phyloP scores from a whole-genome alignment of 1,140 invertebrate species.

The Scylla paramamosain region DNA sequence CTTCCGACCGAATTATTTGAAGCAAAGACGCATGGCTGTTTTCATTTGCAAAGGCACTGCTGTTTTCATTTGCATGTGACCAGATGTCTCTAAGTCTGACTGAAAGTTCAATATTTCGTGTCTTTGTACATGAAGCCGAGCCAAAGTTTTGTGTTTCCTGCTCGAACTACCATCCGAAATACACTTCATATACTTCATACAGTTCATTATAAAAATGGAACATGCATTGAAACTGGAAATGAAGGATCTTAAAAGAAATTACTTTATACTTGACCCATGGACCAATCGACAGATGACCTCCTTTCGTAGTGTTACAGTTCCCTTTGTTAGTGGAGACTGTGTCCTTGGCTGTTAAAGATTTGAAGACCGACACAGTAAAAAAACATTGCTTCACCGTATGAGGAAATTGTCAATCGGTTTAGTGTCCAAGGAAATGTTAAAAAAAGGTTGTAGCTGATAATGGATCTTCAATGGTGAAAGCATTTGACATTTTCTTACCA shows the following conservation, averaged over 20 bases:
- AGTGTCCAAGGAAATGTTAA: slow-evolving; percentile 49
- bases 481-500: slow-evolving; percentile 61
- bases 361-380: too few relatives aligned
- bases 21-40: slow-evolving; percentile 46
- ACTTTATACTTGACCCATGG: slow-evolving; percentile 49
- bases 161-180: slow-evolving; percentile 50
- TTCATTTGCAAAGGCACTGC: slow-evolving; percentile 59
- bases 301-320: slow-evolving; percentile 60
- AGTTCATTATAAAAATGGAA: slow-evolving; percentile 54
- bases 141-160: slow-evolving; percentile 49
- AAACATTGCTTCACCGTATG: slow-evolving; percentile 32
- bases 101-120: slow-evolving; percentile 55
- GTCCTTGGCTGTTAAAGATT: too few relatives aligned
- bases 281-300: slow-evolving; percentile 50
- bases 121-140: slow-evolving; percentile 34
- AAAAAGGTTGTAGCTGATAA: slow-evolving; percentile 44
- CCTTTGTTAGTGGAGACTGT: slow-evolving; percentile 11
- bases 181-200: slow-evolving; percentile 51
- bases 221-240: not conserved
- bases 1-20: slow-evolving; percentile 40
- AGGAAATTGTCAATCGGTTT: slow-evolving; percentile 49
- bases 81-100: slow-evolving; percentile 50
- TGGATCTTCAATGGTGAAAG: slow-evolving; percentile 34
- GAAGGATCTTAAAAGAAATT: slow-evolving; percentile 44
- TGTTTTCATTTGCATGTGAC: slow-evolving; percentile 50